Base-by-base conservation (phyloP, 2,888 invertebrate genomes). In the Heteropelma amictum region DNA sequence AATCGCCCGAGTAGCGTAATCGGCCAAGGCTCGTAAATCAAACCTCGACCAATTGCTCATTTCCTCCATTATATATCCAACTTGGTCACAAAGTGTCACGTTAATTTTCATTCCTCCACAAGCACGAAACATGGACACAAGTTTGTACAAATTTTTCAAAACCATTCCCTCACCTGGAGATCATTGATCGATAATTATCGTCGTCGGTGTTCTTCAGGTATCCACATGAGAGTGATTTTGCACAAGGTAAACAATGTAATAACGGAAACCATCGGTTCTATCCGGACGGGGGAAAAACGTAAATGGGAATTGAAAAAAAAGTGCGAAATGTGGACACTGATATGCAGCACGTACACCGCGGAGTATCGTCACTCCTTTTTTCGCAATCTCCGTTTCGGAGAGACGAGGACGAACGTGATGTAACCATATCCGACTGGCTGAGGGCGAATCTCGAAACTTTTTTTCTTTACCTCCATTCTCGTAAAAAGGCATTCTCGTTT, bases 171-270 rank as follows among this genome's bases (percentile, higher is more conserved):
- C 77, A 77, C 77, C 77, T 76, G 45, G 54, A 65, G 17, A 7
- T 60, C 38, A 40, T 33, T 54, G 45, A 21, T 14, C 51, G 45
- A 54, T 61, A 19, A 56, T 53, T 61, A 45, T 23, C 63, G 21
- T 33, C 70, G 56, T 47, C 35, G 42, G 54, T 35, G 63, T 77
- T 78, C 78, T 79, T 78, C 77, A 79, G 65, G 78, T 81, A 81
- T 81, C 81, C 81, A 79, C 79, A 80, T 79, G 68, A 76, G 72
- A 53, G 67, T 42, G 40, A 65, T 49, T 45, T 45, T 58, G 49
- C 69, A 74, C 74, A 74, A 21, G 7, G 38, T 28, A 58, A 21
- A 61, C 14, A 35, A 35, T 54, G 12, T 10, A 60, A 14, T 42
- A 4, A 40, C 2, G 17, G 30, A 53, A 30, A 51, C 42, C 7